A percentile compares a stretch with the other conserved stretches of the same genome.
phyloP scores from a whole-genome alignment of 2,113 vertebrate genomes.

The Triplophysa siluroides region DNA sequence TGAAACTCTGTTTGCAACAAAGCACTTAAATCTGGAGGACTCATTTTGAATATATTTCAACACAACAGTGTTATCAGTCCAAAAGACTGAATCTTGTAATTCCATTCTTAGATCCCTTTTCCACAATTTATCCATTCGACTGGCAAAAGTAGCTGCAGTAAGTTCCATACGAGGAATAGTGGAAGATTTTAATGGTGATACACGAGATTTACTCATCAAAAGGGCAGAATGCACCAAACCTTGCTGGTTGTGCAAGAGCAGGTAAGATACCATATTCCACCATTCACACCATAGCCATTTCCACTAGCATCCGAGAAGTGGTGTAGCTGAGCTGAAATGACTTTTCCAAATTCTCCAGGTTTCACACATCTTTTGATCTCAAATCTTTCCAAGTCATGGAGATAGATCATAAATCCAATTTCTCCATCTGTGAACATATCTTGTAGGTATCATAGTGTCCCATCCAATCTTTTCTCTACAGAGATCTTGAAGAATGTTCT shows the following conservation, averaged over 20 bases:
- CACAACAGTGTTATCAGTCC: slow-evolving; percentile 40
- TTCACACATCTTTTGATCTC: neutral
- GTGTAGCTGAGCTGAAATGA: neutral
- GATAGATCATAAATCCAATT: neutral
- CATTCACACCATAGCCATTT: neutral
- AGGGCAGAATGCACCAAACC: neutral
- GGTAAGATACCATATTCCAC: neutral
- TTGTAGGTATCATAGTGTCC: neutral
- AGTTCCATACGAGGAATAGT: slow-evolving; percentile 28
- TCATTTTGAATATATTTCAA: slow-evolving; percentile 46
- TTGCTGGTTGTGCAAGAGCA: neutral
- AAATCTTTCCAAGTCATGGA: neutral
- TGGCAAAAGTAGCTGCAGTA: slow-evolving; percentile 4
- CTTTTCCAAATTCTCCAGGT: neutral
- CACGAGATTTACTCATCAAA: slow-evolving; percentile 5
- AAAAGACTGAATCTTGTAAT: slow-evolving; percentile 5
- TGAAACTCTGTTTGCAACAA: slow-evolving; percentile 35
- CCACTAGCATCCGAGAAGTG: slow-evolving; percentile 19
- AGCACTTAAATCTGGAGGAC: slow-evolving; percentile 25
- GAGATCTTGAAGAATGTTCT: neutral
- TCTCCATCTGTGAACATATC: neutral
- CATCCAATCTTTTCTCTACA: neutral
- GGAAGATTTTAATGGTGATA: neutral
- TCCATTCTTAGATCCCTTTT: slow-evolving; percentile 10
- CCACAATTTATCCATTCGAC: slow-evolving; percentile 30